phyloP scores from a whole-genome alignment of 2,113 vertebrate genomes.

The Amphiprion percula region DNA sequence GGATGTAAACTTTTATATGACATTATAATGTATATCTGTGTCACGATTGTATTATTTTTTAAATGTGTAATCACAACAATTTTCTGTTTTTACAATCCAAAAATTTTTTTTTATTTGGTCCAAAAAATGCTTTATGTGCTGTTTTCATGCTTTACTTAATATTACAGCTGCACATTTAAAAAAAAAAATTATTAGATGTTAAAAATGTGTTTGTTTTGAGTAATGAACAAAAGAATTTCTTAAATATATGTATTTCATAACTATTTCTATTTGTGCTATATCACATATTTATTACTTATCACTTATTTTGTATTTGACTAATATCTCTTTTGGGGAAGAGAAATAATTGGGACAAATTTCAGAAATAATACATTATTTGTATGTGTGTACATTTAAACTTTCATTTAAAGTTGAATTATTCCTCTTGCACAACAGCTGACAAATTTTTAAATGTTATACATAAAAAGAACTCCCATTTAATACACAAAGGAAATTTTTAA shows the following conservation, averaged over 20 bases:
- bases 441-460: neutral
- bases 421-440: neutral
- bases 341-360: too few relatives aligned
- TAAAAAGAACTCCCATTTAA: neutral
- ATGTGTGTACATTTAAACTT: too few relatives aligned
- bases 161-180: too few relatives aligned
- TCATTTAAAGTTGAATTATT: neutral
- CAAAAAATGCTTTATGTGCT: neutral
- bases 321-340: neutral
- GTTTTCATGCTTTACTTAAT: neutral
- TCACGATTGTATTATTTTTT: conserved; percentile 7
- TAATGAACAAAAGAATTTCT: too few relatives aligned
- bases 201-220: too few relatives aligned
- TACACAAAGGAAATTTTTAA: neutral
- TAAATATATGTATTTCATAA: neutral
- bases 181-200: too few relatives aligned
- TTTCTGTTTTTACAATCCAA: neutral
- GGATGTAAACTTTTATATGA: conserved; percentile 53
- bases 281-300: neutral
- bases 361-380: too few relatives aligned
- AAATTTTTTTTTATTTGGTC: neutral
- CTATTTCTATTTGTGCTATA: neutral
- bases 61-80: neutral
- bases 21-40: conserved; percentile 28
- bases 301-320: neutral